phyloP scores from a whole-genome alignment of 2,113 vertebrate species.

The Entosphenus tridentatus region DNA sequence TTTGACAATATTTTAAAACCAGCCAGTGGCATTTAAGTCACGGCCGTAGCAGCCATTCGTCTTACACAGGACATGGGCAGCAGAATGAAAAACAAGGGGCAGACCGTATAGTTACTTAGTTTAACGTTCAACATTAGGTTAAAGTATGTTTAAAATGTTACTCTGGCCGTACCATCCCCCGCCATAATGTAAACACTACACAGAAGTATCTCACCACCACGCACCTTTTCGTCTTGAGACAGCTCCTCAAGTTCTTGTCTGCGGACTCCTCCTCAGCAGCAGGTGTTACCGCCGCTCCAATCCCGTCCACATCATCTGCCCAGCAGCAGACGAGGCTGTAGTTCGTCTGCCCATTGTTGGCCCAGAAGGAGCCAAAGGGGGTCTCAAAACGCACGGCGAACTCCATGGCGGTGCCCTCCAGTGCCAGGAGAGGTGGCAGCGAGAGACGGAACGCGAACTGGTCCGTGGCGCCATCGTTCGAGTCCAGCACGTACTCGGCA shows the following conservation, averaged over 20 bases:
- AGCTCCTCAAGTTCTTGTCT: constrained; percentile 49
- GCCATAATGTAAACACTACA: too few species aligned
- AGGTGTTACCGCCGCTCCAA: constrained; percentile 13
- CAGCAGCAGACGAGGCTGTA: constrained; percentile 42
- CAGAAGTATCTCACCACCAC: too few species aligned
- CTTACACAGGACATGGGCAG: too few species aligned
- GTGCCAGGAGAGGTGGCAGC: constrained; percentile 40
- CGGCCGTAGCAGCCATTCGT: too few species aligned
- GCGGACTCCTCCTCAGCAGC: constrained; percentile 23
- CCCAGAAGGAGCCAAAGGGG: constrained; percentile 52
- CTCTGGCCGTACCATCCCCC: constrained; percentile 35
- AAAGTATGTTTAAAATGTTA: constrained; percentile 13
- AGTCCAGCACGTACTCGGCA: constrained; percentile 63
- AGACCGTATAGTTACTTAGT: constrained; percentile 14
- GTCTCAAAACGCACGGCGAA: constrained; percentile 82
- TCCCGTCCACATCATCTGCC: not conserved
- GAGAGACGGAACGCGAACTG: constrained; percentile 56
- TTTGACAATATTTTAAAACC: too few species aligned
- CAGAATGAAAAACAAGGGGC: not conserved
- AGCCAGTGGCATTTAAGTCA: too few species aligned
- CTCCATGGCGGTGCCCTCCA: constrained; percentile 41
- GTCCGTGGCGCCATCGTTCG: constrained; percentile 55
- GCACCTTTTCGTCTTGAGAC: constrained; percentile 29
- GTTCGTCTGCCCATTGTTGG: constrained; percentile 57
- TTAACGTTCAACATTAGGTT: constrained; percentile 12